Evolutionary conservation across 2,797 vertebrate genomes (phyloP), one percentile per base, ranked within the genome.

Genomic region (Bovichtus diacanthus): DNA sequence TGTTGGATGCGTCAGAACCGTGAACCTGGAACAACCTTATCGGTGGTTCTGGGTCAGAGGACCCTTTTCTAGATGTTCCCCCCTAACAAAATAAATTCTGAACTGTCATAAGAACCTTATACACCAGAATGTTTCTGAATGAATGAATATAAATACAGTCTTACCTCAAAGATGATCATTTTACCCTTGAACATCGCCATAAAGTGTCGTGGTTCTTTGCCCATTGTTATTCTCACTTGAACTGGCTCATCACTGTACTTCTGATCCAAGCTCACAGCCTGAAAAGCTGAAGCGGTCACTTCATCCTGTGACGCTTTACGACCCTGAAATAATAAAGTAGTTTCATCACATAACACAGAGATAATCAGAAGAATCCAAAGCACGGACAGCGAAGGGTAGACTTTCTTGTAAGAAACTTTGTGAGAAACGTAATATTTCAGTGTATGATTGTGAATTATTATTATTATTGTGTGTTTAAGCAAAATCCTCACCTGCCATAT

Each of bases 141-240:
- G 47, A 66, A 54, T 72, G 0, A 60, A 19, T 43, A 16, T 21
- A 38, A 58, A 53, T 31, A 4, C 16, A 18, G 3, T 61, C 59
- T 1, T 89, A 98, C 97, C 95, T 97, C 96, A 80, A 95, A 97
- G 72, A 98, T 94, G 66, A 97, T 93, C 90, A 98, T 93, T 89
- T 94, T 97, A 43, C 97, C 97, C 85, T 95, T 96, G 92, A 98
- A 98, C 64, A 98, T 96, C n/a, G 96, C 90, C 96, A 97, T 94
- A 75, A 98, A 96, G 90, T 98, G 97, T 31, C 94, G 94, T 0
- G 97, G 95, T 74, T 98, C 97, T 81, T 96, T 98, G 61, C 97
- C 95, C 97, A 97, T 97, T 27, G 89, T 94, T n/a, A 97, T 83
- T 49, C 95, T 93, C 39, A 97, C 95, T 92, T 98, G 97, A 65